These are phyloP conservation scores for Characodon lateralis DNA, from an alignment of 2,797 vertebrate species.

Conservation along the genomic window DNA sequence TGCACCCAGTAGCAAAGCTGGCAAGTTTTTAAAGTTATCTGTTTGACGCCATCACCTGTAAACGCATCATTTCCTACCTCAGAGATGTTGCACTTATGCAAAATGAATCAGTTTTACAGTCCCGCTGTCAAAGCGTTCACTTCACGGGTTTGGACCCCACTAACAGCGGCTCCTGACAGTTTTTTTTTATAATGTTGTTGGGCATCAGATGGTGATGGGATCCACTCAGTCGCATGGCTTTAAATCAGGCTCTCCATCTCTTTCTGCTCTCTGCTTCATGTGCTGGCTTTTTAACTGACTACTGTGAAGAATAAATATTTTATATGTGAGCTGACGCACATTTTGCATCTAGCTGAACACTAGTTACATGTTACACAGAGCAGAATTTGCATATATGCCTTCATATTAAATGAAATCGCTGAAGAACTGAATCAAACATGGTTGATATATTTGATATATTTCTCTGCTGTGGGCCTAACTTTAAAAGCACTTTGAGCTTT, in stretches of 20 bases:
- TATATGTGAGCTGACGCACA: slow-evolving; percentile 22
- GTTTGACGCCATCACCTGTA: slow-evolving; percentile 5
- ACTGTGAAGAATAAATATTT: slow-evolving; percentile 49
- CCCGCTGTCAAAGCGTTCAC: slow-evolving; percentile 20
- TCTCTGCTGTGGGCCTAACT: slow-evolving; percentile 15
- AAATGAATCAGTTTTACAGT: slow-evolving; percentile 54
- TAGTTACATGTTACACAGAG: slow-evolving; percentile 26
- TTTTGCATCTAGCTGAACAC: slow-evolving; percentile 38
- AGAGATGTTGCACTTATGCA: slow-evolving; percentile 26
- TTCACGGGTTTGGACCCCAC: slow-evolving; percentile 20
- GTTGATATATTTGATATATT: slow-evolving; percentile 27
- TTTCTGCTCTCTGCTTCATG: slow-evolving; percentile 22
- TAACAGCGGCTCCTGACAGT: slow-evolving; percentile 34
- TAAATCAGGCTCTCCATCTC: slow-evolving; percentile 45
- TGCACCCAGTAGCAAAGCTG: slow-evolving; percentile 16
- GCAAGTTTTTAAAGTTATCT: slow-evolving; percentile 20
- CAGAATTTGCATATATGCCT: slow-evolving; percentile 30
- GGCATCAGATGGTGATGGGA: slow-evolving; percentile 40
- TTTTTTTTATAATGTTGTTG: slow-evolving; percentile 61
- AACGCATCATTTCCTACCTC: slow-evolving; percentile 1
- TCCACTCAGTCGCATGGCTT: slow-evolving; percentile 37
- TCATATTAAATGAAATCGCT: slow-evolving; percentile 32
- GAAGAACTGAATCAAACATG: slow-evolving; percentile 30
- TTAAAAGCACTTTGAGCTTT: slow-evolving; percentile 21
- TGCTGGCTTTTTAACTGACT: slow-evolving; percentile 24